Percentiles rank a stretch among this genome's conserved stretches.
Evolutionary conservation across 1,140 invertebrate genomes (phyloP).

Genomic region (Cydia splendana): DNA sequence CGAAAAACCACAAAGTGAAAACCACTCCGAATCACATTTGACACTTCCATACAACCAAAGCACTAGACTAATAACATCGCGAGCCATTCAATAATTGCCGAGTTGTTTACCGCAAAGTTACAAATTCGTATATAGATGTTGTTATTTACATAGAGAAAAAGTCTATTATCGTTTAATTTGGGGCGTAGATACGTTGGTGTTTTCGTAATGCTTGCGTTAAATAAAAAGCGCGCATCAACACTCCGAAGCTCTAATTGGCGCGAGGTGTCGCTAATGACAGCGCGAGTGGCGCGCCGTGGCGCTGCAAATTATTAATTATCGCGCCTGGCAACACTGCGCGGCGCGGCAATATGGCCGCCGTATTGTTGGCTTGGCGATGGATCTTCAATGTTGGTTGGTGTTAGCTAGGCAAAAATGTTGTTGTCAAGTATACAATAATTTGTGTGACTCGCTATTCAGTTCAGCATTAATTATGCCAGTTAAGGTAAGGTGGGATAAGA

Average conservation of each 20-base stretch:
- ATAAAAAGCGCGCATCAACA: constrained; percentile 61
- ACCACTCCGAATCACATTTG: constrained; percentile 33
- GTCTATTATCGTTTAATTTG: background rate
- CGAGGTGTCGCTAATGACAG: constrained; percentile 77
- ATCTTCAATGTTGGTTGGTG: background rate
- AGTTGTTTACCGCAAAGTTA: background rate
- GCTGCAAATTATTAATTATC: constrained; percentile 78
- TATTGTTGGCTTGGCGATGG: constrained; percentile 63
- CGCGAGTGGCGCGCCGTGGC: constrained; percentile 63
- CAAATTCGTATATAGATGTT: background rate
- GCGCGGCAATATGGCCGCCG: constrained; percentile 68
- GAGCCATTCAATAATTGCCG: constrained; percentile 52
- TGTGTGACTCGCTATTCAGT: no score
- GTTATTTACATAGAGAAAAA: background rate
- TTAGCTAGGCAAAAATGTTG: background rate
- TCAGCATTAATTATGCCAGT: no score
- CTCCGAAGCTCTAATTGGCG: constrained; percentile 68
- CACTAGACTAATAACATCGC: constrained; percentile 52
- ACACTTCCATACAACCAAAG: constrained; percentile 46
- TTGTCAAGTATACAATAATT: background rate
- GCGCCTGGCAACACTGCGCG: constrained; percentile 69
- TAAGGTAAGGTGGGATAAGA: no score
- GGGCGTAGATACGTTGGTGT: constrained; percentile 44
- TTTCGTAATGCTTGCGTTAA: constrained; percentile 57
- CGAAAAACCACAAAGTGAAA: constrained; percentile 24